Evolutionary conservation across 2,113 vertebrate genomes (phyloP).

Genomic region (Xenopus borealis): DNA sequence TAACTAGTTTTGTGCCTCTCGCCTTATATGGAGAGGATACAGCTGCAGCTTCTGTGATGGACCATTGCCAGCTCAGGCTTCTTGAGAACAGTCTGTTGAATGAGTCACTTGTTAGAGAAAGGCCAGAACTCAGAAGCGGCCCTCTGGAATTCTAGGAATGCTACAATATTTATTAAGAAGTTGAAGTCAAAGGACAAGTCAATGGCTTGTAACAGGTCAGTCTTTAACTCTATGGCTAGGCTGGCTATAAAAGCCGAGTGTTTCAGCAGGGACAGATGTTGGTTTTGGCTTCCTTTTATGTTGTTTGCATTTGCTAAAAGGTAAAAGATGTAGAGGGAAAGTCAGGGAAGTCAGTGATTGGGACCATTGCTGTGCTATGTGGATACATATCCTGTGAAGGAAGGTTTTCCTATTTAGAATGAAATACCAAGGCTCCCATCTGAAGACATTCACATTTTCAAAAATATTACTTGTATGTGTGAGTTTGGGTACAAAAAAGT

Average conservation of each 20-base stretch:
- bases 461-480: no score
- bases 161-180: conserved; percentile 31
- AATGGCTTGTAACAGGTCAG: conserved; percentile 35
- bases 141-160: conserved; percentile 35
- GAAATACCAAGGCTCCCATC: no score
- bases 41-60: conserved; percentile 37
- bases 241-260: conserved; percentile 11
- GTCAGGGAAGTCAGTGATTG: not conserved
- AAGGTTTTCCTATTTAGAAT: no score
- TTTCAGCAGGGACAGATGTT: not conserved
- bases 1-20: conserved; percentile 1
- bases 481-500: no score
- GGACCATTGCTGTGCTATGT: not conserved
- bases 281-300: not conserved
- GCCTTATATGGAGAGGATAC: conserved; percentile 36
- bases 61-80: conserved; percentile 9
- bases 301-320: conserved; percentile 3
- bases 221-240: not conserved
- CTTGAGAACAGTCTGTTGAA: conserved; percentile 28
- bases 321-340: not conserved
- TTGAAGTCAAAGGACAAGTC: conserved; percentile 25
- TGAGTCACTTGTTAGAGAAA: conserved; percentile 38
- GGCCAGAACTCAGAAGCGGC: conserved; percentile 8
- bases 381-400: no score
- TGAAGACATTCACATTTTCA: no score